Evolutionary conservation across 2,113 vertebrate species (phyloP).

Genomic region (Peromyscus maniculatus): DNA sequence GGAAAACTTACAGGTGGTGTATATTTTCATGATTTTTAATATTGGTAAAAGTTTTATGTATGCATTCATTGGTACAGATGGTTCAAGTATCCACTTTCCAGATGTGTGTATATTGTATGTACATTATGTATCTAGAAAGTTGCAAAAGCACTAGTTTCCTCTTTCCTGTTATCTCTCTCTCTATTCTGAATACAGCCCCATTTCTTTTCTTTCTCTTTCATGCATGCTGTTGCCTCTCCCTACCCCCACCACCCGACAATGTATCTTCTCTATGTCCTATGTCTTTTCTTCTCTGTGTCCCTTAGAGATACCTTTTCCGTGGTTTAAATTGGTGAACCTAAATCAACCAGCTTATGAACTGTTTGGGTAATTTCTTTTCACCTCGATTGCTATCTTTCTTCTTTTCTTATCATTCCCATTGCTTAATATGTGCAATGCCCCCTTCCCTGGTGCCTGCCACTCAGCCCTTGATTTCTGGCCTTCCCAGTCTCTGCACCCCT

Average conservation of each 20-base stretch:
- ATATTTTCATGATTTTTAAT: background rate
- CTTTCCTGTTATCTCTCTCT: background rate
- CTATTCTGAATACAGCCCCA: background rate
- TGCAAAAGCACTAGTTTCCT: background rate
- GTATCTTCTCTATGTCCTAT: background rate
- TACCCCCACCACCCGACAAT: too few species aligned
- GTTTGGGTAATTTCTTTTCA: too few species aligned
- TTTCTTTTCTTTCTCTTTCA: background rate
- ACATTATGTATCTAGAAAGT: too few species aligned
- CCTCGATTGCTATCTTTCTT: background rate
- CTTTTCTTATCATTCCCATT: background rate
- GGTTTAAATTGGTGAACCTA: background rate
- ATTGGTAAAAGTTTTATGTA: too few species aligned
- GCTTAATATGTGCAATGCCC: fast-evolving
- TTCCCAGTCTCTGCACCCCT: background rate
- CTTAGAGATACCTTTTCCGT: background rate
- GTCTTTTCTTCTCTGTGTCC: background rate
- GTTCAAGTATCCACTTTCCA: background rate
- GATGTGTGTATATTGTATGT: fast-evolving
- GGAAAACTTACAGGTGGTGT: background rate
- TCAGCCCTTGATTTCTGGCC: background rate
- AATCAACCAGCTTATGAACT: background rate
- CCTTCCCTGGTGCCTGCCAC: too few species aligned
- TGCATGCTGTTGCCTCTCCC: background rate
- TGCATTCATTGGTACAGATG: background rate